Conservation (phyloP, 2,797 vertebrate genomes). For the Phalloptychus januarius region DNA sequence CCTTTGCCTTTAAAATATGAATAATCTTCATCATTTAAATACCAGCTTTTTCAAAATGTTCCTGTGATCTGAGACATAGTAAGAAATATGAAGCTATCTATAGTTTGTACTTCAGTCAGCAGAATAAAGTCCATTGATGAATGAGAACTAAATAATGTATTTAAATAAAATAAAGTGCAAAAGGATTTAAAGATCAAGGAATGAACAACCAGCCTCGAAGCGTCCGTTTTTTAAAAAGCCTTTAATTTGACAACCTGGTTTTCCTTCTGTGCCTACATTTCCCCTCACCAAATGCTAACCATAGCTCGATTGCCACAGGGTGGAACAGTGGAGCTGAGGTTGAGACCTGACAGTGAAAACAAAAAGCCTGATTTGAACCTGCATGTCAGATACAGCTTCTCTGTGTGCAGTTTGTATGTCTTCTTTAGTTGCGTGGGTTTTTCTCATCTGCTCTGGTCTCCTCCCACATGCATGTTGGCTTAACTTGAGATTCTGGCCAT, state of each 20-base stretch:
- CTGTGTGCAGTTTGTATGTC: neutral
- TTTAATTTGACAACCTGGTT: neutral
- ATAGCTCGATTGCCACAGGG: neutral
- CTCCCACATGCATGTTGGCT: constrained; percentile 8
- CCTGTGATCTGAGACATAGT: neutral
- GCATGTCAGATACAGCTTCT: neutral
- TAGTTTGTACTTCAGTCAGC: neutral
- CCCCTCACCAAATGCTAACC: neutral
- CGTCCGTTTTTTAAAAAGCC: neutral
- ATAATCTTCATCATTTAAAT: too few relatives aligned
- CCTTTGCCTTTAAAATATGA: too few relatives aligned
- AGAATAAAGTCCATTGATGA: neutral
- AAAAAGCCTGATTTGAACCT: constrained; percentile 2
- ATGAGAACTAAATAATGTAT: neutral
- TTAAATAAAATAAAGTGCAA: neutral
- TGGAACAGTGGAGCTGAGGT: neutral
- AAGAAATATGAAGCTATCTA: neutral
- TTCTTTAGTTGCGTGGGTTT: constrained; percentile 1
- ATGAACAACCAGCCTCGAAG: neutral
- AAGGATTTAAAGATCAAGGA: neutral
- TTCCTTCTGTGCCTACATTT: neutral
- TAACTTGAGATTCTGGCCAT: neutral
- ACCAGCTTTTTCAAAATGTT: too few relatives aligned
- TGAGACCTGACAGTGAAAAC: neutral
- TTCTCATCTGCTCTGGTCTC: neutral